Evolutionary conservation across 2,113 vertebrate species (phyloP), one percentile per base, ranked within the genome.

Genomic region (Silurus meridionalis): DNA sequence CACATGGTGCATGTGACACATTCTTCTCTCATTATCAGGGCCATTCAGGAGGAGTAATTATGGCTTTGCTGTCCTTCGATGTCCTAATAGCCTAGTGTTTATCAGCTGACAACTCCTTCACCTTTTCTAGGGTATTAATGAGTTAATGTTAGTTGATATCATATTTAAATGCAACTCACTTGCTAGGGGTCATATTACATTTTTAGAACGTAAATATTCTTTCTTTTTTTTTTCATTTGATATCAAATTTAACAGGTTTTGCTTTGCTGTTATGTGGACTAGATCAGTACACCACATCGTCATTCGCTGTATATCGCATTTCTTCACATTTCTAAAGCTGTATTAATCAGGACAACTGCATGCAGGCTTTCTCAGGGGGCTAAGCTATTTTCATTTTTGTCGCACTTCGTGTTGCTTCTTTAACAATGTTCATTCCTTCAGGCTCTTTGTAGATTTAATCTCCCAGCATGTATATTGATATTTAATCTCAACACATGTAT

Each of bases 341-440:
- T 84, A 93, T 94, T 92, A 89, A 93, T 93, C 88, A 93, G 86
- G 84, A 60, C 72, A 64, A 37, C 85, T 71, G 52, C 74, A 53
- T n/a, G 28, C 84, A 83, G 69, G 21, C 80, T 19, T 72, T 71
- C 55, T 88, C 63, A 55, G 50, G 57, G 23, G 46, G 74, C 61
- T 67, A 55, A 61, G 50, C 37, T 81, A 17, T 71, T 48, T 82
- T 50, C 13, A 88, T 64, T 69, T 87, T 77, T 83, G 8, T 17
- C 48, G 53, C 6, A 50, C n/a, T 78, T 17, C 6, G 48, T 37
- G 60, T 19, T 63, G 37, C 58, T 60, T 67, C 57, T 55, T 72
- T 55, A 2, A 50, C n/a, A 15, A 9, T 13, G 4, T n/a, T 15
- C 2, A 53, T 52, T 64, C 21, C 14, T 28, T 25, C 5, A 17